phyloP scores from a whole-genome alignment of 2,113 vertebrate species.

The Ameiurus melas region DNA sequence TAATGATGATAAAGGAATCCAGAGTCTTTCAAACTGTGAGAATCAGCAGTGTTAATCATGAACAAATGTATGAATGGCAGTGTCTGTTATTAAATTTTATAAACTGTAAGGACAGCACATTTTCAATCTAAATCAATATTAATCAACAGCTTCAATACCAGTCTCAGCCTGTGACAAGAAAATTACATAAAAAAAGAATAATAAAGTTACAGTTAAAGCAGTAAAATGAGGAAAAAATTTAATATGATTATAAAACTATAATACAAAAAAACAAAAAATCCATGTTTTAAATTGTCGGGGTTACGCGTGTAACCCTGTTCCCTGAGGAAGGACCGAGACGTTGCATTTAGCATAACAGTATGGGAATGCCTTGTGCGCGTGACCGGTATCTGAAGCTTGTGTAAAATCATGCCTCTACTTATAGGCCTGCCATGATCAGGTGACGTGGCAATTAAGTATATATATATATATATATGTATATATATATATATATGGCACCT shows the following conservation, averaged over 20 bases:
- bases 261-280: background rate
- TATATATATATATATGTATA: too few relatives aligned
- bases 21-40: background rate
- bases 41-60: background rate
- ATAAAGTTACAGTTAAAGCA: background rate
- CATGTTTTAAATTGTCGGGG: too few relatives aligned
- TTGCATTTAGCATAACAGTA: too few relatives aligned
- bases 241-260: background rate
- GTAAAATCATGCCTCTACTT: too few relatives aligned
- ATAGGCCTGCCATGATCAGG: too few relatives aligned
- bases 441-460: too few relatives aligned
- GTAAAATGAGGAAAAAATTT: background rate
- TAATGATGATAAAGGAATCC: conserved; percentile 9
- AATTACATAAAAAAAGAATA: too few relatives aligned
- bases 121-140: background rate
- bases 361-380: too few relatives aligned
- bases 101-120: background rate
- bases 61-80: background rate
- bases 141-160: background rate
- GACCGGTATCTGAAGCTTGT: too few relatives aligned
- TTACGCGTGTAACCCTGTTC: too few relatives aligned
- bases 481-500: too few relatives aligned
- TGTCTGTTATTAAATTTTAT: background rate
- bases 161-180: background rate
- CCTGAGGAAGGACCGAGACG: too few relatives aligned